A percentile compares a stretch with the other conserved stretches of the same genome.
phyloP scores from a whole-genome alignment of 2,888 invertebrate genomes.

The Corbicula japonica region DNA sequence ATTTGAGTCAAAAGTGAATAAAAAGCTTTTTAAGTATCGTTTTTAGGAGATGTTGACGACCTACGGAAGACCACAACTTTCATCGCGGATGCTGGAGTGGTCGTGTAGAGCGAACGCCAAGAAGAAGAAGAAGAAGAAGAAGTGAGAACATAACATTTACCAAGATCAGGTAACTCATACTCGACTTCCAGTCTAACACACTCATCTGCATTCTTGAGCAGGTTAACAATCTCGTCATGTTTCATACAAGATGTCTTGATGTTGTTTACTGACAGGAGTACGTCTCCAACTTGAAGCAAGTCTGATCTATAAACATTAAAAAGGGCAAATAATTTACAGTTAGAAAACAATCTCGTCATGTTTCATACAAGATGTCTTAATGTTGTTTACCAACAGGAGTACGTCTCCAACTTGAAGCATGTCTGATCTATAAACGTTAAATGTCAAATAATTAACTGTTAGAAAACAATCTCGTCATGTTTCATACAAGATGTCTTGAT shows the following conservation, averaged over 20 bases:
- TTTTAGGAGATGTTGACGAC: no score
- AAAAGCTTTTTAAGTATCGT: no score
- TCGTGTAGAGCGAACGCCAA: no score
- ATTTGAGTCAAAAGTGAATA: no score
- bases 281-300: slow-evolving; percentile 92
- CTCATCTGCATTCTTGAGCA: slow-evolving; percentile 92
- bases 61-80: no score
- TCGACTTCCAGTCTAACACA: slow-evolving; percentile 93
- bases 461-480: slow-evolving; percentile 93
- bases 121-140: no score
- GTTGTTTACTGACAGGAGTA: slow-evolving; percentile 93
- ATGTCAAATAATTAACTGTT: no score
- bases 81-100: no score
- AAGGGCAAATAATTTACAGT: no score
- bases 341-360: slow-evolving; percentile 94
- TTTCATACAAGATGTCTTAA: slow-evolving; percentile 91
- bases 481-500: slow-evolving; percentile 92
- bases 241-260: slow-evolving; percentile 92
- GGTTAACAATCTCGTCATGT: slow-evolving; percentile 92
- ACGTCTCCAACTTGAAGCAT: slow-evolving; percentile 93
- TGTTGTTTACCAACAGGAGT: slow-evolving; percentile 93
- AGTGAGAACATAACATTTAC: no score
- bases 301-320: slow-evolving; percentile 91
- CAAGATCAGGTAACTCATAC: slow-evolving; percentile 93
- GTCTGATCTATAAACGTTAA: slow-evolving; percentile 90